Base-by-base conservation (phyloP, 2,797 vertebrate species). In the Bradypus variegatus region DNA sequence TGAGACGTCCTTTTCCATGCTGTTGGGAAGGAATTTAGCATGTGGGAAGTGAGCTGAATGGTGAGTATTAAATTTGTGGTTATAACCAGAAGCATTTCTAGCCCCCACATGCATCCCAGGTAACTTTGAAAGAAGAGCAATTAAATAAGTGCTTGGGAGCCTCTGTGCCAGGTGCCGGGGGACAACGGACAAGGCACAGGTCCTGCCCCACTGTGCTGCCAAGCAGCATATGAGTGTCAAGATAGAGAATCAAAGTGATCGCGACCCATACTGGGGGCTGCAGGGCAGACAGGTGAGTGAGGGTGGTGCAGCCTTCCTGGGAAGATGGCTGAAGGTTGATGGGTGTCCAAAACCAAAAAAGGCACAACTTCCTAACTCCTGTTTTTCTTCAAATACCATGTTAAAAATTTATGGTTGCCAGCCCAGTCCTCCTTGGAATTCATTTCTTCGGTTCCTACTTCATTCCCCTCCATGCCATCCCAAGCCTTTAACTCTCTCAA, bases 1-100 rank as follows among this genome's bases (percentile, higher is more conserved):
- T 72, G 90, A 70, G 87, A 58, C 69, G 95, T 91, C 89, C 93
- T 94, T 93, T 89, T 83, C 70, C 76, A 4, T 73, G 79, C 86
- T 70, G 88, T 29, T 36, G 79, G 64, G 90, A 92, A 94, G 76
- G 75, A 92, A 77, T 89, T 81, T 65, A 75, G 89, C 73, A n/a
- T 50, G 89, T 53, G 38, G 38, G n/a, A 69, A 91, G 84, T 50
- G 73, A 94, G 86, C 92, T 73, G 90, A 86, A 64, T 73, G 45
- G 84, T 10, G 84, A 90, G 62, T 29, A 27, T 15, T n/a, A 41
- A 21, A 77, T 84, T 58, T 8, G 15, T 80, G 79, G 58, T 38
- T 27, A 6, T 60, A 31, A 67, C 27, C 11, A 9, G 15, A 25
- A 50, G 77, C 27, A 2, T 55, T 81, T 33, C 77, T 25, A 62